Percentiles rank a stretch among this genome's conserved stretches.
Evolutionary conservation across 2,888 invertebrate genomes (phyloP).

Genomic region (Petrolisthes cinctipes): DNA sequence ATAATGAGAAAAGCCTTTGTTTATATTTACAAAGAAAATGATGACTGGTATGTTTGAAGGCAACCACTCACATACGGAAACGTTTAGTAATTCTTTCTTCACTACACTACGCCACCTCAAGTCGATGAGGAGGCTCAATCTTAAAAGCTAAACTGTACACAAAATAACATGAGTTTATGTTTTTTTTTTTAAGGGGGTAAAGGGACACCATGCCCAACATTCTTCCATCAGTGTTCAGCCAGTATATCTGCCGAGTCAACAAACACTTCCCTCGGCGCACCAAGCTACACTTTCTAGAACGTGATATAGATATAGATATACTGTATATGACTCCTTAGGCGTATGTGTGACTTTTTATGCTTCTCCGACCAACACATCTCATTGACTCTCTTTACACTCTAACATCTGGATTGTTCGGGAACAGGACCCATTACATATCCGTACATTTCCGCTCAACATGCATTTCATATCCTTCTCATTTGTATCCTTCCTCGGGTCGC

Average conservation of each 20-base stretch:
- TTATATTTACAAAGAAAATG: constrained; percentile 46
- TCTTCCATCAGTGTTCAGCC: not conserved
- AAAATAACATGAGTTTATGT: constrained; percentile 56
- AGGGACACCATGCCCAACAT: constrained; percentile 36
- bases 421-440: not conserved
- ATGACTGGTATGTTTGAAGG: constrained; percentile 53
- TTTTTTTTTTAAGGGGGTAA: constrained; percentile 9
- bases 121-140: constrained; percentile 19
- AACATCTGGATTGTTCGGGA: constrained; percentile 51
- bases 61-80: constrained; percentile 57
- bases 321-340: not conserved
- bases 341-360: not conserved
- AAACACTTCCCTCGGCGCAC: not conserved
- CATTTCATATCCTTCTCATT: too few relatives aligned
- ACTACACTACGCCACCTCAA: constrained; percentile 41
- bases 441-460: not conserved
- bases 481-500: too few relatives aligned
- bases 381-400: constrained; percentile 37
- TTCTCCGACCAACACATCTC: not conserved
- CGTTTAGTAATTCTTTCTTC: constrained; percentile 39
- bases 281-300: constrained; percentile 5
- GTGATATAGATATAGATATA: not conserved
- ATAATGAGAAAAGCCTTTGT: constrained; percentile 34
- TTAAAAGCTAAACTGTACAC: constrained; percentile 58
- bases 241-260: constrained; percentile 17